Conservation (phyloP, 64 coral and sea anemone genomes). For the Platygyra sinensis region DNA sequence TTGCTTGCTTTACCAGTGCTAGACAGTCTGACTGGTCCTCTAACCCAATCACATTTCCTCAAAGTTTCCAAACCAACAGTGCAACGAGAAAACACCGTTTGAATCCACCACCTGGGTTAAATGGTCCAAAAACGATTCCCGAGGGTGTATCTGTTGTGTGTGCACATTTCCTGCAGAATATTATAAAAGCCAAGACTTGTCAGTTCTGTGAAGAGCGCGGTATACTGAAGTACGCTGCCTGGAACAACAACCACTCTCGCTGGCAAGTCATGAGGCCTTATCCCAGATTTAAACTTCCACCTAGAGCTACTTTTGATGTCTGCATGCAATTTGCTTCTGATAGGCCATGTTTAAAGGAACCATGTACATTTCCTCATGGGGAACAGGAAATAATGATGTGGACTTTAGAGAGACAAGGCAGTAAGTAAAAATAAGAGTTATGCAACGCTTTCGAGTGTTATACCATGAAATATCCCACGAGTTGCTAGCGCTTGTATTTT, state of each 20-base stretch:
- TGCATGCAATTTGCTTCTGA: background rate
- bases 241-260: background rate
- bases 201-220: no score
- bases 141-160: conserved; percentile 2
- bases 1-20: background rate
- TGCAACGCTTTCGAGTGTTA: no score
- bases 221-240: background rate
- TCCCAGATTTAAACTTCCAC: background rate
- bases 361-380: no score
- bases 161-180: conserved; percentile 4
- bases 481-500: no score
- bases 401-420: no score
- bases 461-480: background rate
- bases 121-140: background rate
- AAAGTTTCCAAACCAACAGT: background rate
- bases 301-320: background rate
- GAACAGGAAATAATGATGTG: no score
- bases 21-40: background rate
- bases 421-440: no score
- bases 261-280: conserved; percentile 22
- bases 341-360: background rate
- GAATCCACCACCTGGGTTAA: background rate
- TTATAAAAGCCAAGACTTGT: background rate
- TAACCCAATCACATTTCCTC: background rate
- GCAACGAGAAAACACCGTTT: no score